Evolutionary conservation across 2,888 invertebrate genomes (phyloP).

Genomic region (Netelia inedita): DNA sequence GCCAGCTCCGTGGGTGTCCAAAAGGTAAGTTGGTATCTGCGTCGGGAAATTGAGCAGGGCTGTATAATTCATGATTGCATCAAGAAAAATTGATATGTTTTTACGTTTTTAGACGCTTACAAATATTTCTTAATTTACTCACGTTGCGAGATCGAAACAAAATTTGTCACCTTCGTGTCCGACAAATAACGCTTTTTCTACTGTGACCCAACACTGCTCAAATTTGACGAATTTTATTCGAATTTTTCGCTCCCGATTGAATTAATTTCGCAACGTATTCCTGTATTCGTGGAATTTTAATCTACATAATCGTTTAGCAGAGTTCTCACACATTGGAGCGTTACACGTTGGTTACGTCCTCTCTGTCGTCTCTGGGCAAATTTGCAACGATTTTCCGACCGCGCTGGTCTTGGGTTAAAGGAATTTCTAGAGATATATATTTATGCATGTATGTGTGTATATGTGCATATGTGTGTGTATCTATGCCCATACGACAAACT

Average conservation of each 20-base stretch:
- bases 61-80: not conserved
- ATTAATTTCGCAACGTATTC: slow-evolving; percentile 53
- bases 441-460: too few relatives aligned
- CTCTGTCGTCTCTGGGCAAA: slow-evolving; percentile 49
- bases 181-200: slow-evolving; percentile 52
- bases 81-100: not conserved
- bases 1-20: slow-evolving; percentile 26
- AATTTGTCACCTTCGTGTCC: slow-evolving; percentile 19
- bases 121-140: not conserved
- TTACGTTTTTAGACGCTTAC: not conserved
- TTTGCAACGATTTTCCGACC: slow-evolving; percentile 66
- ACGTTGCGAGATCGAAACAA: not conserved
- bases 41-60: not conserved
- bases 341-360: slow-evolving; percentile 45
- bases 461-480: too few relatives aligned
- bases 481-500: slow-evolving; percentile 40
- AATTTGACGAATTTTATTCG: not conserved
- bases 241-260: slow-evolving; percentile 30
- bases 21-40: not conserved
- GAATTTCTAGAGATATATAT: slow-evolving; percentile 63
- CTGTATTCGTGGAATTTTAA: slow-evolving; percentile 65
- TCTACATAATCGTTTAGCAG: slow-evolving; percentile 63
- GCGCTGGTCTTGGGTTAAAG: slow-evolving; percentile 60
- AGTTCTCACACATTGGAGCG: slow-evolving; percentile 36
- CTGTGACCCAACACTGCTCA: not conserved